These are phyloP conservation scores for Parthenolecanium corni DNA, from an alignment of 2,888 invertebrate genomes.

Conservation along the genomic window DNA sequence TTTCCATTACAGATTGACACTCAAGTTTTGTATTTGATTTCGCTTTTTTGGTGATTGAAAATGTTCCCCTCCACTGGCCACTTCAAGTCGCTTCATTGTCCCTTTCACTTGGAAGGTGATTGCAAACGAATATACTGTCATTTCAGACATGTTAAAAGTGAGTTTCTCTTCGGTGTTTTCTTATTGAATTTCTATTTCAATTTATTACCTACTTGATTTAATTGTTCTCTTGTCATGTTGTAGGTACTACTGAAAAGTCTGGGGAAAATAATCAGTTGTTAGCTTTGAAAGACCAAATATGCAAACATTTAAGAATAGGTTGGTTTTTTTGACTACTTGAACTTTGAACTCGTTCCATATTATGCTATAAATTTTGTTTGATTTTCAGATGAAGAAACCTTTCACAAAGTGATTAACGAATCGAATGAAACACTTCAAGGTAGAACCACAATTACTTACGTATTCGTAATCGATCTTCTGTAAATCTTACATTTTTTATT, in stretches of 20 bases:
- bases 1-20: too few species aligned
- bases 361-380: not conserved
- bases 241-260: conserved; percentile 8
- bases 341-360: not conserved
- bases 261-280: conserved; percentile 1
- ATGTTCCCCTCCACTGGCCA: conserved; percentile 87
- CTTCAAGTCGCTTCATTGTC: conserved; percentile 75
- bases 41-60: not conserved
- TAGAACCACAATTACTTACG: not conserved
- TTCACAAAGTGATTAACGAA: conserved; percentile 2
- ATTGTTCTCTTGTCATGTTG: too few species aligned
- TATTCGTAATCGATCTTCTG: not conserved
- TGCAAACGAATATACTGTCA: conserved; percentile 88
- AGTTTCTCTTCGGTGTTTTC: not conserved
- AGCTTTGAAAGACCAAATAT: conserved; percentile 7
- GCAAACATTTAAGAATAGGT: conserved; percentile 4
- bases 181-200: too few species aligned
- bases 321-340: not conserved
- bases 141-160: conserved; percentile 62
- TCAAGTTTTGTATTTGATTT: too few species aligned
- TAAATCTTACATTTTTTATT: not conserved
- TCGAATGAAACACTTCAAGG: conserved; percentile 9
- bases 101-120: conserved; percentile 64
- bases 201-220: not conserved
- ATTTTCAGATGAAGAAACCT: conserved; percentile 14